phyloP scores from a whole-genome alignment of 2,888 invertebrate genomes.

The Drosophila kambysellisi region DNA sequence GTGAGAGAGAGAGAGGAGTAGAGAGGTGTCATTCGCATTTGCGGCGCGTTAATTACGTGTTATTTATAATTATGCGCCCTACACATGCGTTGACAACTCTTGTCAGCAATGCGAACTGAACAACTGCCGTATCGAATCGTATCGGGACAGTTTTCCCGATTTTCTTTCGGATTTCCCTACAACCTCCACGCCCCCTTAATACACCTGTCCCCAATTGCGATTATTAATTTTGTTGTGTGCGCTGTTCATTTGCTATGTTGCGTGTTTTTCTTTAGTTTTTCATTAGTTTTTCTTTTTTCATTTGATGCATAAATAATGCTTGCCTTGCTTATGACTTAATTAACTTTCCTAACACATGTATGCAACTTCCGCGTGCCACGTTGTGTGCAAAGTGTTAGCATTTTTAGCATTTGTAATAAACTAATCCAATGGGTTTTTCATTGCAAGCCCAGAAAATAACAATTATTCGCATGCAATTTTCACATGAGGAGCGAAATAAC shows the following conservation, averaged over 20 bases:
- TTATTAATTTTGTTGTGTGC: slow-evolving; percentile 12
- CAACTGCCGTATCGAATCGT: slow-evolving; percentile 36
- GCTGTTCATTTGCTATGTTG: slow-evolving; percentile 35
- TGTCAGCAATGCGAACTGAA: slow-evolving; percentile 63
- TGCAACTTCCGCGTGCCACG: slow-evolving; percentile 51
- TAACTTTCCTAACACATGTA: slow-evolving; percentile 53
- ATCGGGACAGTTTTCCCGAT: slow-evolving; percentile 12
- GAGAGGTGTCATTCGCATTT: slow-evolving; percentile 71
- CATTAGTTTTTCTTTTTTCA: neutral
- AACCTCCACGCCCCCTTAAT: neutral
- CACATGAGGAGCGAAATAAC: neutral
- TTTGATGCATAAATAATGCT: slow-evolving; percentile 16
- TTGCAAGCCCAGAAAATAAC: neutral
- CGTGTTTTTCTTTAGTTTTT: slow-evolving; percentile 48
- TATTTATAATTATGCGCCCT: slow-evolving; percentile 80
- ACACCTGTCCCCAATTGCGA: slow-evolving; percentile 1
- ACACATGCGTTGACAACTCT: slow-evolving; percentile 77
- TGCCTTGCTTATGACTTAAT: slow-evolving; percentile 44
- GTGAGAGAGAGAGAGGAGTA: neutral
- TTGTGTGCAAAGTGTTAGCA: neutral
- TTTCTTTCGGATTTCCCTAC: neutral
- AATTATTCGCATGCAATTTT: neutral
- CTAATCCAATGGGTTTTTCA: neutral
- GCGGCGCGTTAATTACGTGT: slow-evolving; percentile 79
- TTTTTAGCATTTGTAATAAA: neutral